A percentile compares a stretch with the other conserved stretches of the same genome.
phyloP scores from a whole-genome alignment of 2,797 vertebrate species.

The Kryptolebias ocellatus region DNA sequence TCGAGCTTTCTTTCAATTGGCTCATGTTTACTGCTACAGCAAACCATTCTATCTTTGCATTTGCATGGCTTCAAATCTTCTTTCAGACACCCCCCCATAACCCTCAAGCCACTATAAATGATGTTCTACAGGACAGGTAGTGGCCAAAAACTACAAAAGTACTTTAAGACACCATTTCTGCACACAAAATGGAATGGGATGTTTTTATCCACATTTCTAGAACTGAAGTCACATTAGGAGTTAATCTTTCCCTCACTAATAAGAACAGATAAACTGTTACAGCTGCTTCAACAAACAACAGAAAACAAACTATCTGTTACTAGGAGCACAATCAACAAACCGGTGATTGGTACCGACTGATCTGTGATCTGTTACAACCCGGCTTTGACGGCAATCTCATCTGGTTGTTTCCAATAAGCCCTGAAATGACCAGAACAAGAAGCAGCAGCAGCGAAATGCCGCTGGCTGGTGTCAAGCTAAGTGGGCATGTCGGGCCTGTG shows the following conservation, averaged over 20 bases:
- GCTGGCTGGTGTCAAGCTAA: slow-evolving; percentile 74
- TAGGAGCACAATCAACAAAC: background rate
- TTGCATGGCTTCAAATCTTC: background rate
- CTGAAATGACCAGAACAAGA: slow-evolving; percentile 36
- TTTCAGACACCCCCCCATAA: background rate
- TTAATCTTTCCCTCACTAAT: background rate
- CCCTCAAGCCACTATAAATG: background rate
- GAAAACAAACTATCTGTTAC: too few relatives aligned
- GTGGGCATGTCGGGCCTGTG: slow-evolving; percentile 70
- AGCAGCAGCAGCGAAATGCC: slow-evolving; percentile 47
- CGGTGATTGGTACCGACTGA: slow-evolving; percentile 1
- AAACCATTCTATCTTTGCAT: background rate
- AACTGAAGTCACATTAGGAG: background rate
- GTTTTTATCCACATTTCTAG: too few relatives aligned
- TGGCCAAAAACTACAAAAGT: background rate
- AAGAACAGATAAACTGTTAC: too few relatives aligned
- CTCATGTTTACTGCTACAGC: background rate
- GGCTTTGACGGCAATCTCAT: slow-evolving; percentile 24
- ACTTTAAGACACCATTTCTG: background rate
- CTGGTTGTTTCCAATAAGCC: slow-evolving; percentile 33
- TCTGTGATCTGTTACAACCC: slow-evolving; percentile 31
- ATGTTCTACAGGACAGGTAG: background rate
- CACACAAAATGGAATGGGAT: too few relatives aligned
- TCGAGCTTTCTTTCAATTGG: background rate
- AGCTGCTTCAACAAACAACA: background rate